A percentile compares a stretch with the other conserved stretches of the same genome.
Evolutionary conservation across 2,797 vertebrate species (phyloP).

Genomic region (Poecilia picta): DNA sequence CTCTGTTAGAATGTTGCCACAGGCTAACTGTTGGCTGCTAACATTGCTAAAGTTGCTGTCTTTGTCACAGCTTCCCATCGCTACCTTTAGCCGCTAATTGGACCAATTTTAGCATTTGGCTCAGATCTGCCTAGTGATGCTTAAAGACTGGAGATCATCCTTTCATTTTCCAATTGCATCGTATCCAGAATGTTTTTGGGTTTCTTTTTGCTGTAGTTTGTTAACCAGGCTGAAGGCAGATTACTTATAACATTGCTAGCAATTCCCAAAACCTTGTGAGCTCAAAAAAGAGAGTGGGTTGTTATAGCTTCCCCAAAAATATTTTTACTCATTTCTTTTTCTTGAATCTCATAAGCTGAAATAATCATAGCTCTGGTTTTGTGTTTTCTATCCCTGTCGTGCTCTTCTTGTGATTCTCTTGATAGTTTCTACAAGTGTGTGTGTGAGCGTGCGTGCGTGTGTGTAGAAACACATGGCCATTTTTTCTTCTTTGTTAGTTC

Average conservation of each 20-base stretch:
- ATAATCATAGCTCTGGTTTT: neutral
- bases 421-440: neutral
- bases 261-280: neutral
- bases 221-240: neutral
- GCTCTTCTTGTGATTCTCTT: neutral
- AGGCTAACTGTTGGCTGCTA: neutral
- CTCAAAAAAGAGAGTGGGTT: neutral
- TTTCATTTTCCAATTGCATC: neutral
- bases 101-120: neutral
- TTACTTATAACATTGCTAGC: neutral
- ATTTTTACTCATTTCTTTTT: neutral
- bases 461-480: neutral
- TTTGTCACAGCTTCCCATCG: neutral
- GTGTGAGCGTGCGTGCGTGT: neutral
- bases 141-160: neutral
- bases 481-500: neutral
- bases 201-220: neutral
- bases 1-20: neutral
- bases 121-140: neutral
- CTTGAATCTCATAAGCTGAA: neutral
- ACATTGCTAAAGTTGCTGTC: neutral
- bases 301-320: neutral
- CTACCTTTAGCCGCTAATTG: neutral
- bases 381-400: neutral
- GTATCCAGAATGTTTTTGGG: neutral